phyloP scores from a whole-genome alignment of 2,888 invertebrate genomes.

The Oeneis ivallda region DNA sequence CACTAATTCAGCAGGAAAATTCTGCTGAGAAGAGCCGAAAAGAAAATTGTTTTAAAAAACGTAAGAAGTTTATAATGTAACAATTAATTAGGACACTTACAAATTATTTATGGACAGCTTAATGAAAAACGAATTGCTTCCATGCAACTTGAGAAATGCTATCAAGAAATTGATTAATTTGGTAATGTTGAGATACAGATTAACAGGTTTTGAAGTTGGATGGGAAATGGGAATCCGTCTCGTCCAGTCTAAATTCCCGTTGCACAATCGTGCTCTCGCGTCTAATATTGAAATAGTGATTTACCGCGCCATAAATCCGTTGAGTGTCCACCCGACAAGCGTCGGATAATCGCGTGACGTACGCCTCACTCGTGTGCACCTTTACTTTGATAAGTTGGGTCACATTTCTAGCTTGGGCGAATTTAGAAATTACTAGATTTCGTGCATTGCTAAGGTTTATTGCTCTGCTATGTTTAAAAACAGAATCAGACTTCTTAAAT shows the following conservation, averaged over 20 bases:
- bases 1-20: too few relatives aligned
- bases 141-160: too few relatives aligned
- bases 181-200: too few relatives aligned
- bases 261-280: conserved; percentile 43
- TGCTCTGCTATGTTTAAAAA: conserved; percentile 2
- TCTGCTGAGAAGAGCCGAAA: too few relatives aligned
- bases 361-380: conserved; percentile 43
- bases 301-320: conserved; percentile 69
- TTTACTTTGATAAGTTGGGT: conserved; percentile 37
- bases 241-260: conserved; percentile 22
- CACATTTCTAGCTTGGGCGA: conserved; percentile 35
- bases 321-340: conserved; percentile 65
- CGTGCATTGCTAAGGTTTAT: conserved; percentile 9
- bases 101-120: too few relatives aligned
- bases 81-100: too few relatives aligned
- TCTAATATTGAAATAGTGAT: conserved; percentile 71
- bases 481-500: too few relatives aligned
- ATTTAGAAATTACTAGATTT: conserved; percentile 23
- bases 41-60: too few relatives aligned
- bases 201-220: background rate
- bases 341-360: conserved; percentile 70
- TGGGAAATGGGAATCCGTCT: conserved; percentile 11
- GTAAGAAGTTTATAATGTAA: too few relatives aligned
- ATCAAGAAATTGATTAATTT: too few relatives aligned
- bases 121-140: too few relatives aligned